Evolutionary conservation across 2,888 invertebrate species (phyloP).

Genomic region (Galerucella calmariensis): DNA sequence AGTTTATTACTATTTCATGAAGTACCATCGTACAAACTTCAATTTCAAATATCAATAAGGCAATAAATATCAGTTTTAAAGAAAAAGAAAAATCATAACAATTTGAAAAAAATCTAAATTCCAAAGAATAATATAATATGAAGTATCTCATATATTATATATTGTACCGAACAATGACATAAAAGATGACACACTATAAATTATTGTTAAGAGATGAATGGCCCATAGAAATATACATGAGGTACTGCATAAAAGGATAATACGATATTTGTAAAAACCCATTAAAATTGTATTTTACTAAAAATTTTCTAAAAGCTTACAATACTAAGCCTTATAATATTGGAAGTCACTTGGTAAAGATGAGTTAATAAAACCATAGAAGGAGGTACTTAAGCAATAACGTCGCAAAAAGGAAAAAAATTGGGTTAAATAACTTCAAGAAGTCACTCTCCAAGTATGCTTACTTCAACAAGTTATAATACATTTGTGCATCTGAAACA

Average conservation of each 20-base stretch:
- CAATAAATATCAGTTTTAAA: background rate
- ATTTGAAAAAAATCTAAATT: background rate
- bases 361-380: conserved; percentile 22
- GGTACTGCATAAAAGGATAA: conserved; percentile 23
- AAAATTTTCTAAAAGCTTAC: conserved; percentile 43
- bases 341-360: conserved; percentile 23
- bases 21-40: background rate
- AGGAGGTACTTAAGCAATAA: background rate
- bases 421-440: background rate
- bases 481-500: no score
- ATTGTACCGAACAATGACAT: conserved; percentile 4
- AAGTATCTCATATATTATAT: conserved; percentile 5
- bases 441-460: background rate
- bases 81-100: background rate
- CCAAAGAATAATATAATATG: background rate
- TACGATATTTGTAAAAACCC: conserved; percentile 41
- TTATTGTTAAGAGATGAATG: conserved; percentile 12
- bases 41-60: background rate
- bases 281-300: conserved; percentile 50
- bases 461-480: no score
- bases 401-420: background rate
- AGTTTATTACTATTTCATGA: background rate
- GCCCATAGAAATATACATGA: background rate
- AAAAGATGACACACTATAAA: conserved; percentile 18
- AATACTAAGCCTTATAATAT: conserved; percentile 35